phyloP scores from a whole-genome alignment of 2,113 vertebrate species.

The Diphyllodes magnificus region DNA sequence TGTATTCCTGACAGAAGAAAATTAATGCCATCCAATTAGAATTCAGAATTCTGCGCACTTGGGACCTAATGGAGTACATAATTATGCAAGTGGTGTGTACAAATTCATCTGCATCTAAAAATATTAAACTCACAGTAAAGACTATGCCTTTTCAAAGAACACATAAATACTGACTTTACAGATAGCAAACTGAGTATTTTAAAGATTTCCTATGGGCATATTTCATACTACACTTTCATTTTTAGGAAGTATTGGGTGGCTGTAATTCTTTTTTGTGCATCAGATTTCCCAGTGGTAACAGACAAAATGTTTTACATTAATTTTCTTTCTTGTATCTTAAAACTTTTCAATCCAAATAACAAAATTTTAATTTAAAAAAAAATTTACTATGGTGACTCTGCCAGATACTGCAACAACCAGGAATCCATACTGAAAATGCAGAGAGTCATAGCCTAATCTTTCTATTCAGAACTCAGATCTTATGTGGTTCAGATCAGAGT shows the following conservation, averaged over 20 bases:
- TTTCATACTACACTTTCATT: conserved; percentile 12
- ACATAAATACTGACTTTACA: not conserved
- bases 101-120: conserved; percentile 17
- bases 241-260: not conserved
- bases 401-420: not conserved
- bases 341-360: not conserved
- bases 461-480: not conserved
- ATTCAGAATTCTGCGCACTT: not conserved
- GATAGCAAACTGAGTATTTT: conserved; percentile 25
- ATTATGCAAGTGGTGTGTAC: conserved; percentile 12
- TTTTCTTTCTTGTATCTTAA: not conserved
- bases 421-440: not conserved
- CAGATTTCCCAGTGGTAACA: not conserved
- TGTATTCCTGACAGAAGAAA: not conserved
- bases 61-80: conserved; percentile 30
- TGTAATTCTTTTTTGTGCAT: conserved; percentile 11
- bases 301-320: not conserved
- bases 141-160: conserved; percentile 7
- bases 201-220: not conserved
- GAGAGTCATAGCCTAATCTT: not conserved
- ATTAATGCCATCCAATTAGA: conserved; percentile 25
- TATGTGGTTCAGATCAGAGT: not conserved
- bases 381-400: not conserved
- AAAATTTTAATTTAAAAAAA: not conserved
- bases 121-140: conserved; percentile 7